Conservation (phyloP, 2,888 invertebrate species). For the Athalia rosae region DNA sequence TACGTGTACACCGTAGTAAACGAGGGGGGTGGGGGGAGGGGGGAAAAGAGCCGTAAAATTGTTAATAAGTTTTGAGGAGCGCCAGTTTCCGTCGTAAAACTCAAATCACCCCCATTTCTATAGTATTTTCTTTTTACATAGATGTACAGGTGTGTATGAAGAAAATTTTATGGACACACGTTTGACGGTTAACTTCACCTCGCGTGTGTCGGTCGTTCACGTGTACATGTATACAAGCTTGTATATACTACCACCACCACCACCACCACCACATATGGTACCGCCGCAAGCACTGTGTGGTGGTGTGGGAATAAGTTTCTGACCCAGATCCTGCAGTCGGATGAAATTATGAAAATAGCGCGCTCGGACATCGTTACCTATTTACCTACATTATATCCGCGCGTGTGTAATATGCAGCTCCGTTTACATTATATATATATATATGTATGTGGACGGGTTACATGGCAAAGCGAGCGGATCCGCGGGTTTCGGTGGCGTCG, state of each 20-base stretch:
- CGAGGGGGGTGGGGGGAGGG: background rate
- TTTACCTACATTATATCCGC: background rate
- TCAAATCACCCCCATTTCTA: background rate
- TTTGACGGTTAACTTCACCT: no score
- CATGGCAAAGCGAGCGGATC: background rate
- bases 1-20: constrained; percentile 11
- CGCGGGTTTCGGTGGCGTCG: no score
- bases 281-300: background rate
- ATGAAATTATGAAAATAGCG: constrained; percentile 22
- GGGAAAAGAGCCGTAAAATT: constrained; percentile 40
- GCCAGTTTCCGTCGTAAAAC: constrained; percentile 23
- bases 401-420: background rate
- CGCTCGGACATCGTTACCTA: background rate
- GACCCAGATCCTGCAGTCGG: constrained; percentile 21
- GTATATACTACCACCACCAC: no score
- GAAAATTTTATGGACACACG: background rate
- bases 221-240: no score
- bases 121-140: background rate
- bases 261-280: no score
- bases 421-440: background rate
- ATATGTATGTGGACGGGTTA: background rate
- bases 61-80: constrained; percentile 40
- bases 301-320: constrained; percentile 1
- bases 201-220: no score
- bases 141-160: background rate